A percentile compares a stretch with the other conserved stretches of the same genome.
phyloP scores from a whole-genome alignment of 2,888 invertebrate species.

The Sphaerophoria taeniata region DNA sequence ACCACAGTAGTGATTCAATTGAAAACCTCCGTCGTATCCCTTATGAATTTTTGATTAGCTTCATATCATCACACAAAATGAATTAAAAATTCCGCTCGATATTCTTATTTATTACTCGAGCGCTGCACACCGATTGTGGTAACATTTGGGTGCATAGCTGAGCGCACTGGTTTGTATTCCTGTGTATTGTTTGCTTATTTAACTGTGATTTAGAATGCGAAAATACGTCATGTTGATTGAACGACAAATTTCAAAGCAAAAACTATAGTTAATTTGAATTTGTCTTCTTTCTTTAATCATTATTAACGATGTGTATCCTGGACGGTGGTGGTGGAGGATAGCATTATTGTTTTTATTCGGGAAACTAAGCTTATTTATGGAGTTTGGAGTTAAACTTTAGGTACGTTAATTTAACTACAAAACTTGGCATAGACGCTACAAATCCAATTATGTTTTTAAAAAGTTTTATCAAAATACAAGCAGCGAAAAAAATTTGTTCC shows the following conservation, averaged over 20 bases:
- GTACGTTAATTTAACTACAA: no score
- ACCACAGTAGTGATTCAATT: slow-evolving; percentile 47
- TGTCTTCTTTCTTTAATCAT: no score
- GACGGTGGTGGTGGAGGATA: no score
- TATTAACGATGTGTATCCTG: no score
- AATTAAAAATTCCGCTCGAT: slow-evolving; percentile 62
- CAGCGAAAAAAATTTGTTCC: no score
- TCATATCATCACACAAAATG: slow-evolving; percentile 34
- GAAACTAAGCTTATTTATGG: no score
- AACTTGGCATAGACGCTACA: no score
- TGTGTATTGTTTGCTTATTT: neutral
- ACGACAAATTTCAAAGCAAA: slow-evolving; percentile 19
- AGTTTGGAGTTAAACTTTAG: no score
- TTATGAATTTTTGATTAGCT: slow-evolving; percentile 68
- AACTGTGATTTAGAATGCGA: neutral
- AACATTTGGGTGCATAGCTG: slow-evolving; percentile 37
- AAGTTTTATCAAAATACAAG: no score
- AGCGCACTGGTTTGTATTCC: neutral
- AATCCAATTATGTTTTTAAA: no score
- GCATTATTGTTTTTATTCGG: no score
- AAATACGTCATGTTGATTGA: slow-evolving; percentile 4
- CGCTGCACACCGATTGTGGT: slow-evolving; percentile 16
- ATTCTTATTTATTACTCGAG: neutral
- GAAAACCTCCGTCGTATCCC: slow-evolving; percentile 50
- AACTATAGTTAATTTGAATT: neutral